Conservation (phyloP, 2,113 vertebrate species). For the Amblyopsis rosae region DNA sequence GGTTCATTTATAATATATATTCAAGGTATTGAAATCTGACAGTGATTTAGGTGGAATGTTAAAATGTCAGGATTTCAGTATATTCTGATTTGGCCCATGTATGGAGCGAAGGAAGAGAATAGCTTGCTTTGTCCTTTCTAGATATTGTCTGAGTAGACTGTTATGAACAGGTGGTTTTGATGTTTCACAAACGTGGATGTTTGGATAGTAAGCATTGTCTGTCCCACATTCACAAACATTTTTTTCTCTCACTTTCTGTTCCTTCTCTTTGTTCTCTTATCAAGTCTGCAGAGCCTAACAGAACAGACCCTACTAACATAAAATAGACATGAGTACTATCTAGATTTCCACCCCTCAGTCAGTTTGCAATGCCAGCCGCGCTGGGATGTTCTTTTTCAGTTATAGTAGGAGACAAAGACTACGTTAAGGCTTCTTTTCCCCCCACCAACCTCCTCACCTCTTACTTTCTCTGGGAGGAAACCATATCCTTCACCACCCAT, state of each 20-base stretch:
- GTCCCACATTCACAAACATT: neutral
- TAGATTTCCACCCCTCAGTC: conserved; percentile 7
- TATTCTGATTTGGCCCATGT: neutral
- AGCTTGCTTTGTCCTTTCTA: conserved; percentile 32
- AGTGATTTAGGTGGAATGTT: neutral
- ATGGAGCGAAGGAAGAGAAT: neutral
- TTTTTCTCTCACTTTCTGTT: conserved; percentile 23
- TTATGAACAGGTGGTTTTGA: conserved; percentile 33
- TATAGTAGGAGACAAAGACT: conserved; percentile 1
- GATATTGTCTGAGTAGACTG: conserved; percentile 21
- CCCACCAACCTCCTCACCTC: conserved; percentile 20
- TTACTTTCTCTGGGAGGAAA: conserved; percentile 32
- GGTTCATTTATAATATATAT: neutral
- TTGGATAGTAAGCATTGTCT: conserved; percentile 21
- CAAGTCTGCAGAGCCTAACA: conserved; percentile 36
- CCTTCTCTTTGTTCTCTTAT: conserved; percentile 20
- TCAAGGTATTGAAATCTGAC: neutral
- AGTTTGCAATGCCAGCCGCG: conserved; percentile 27
- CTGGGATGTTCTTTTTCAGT: conserved; percentile 37
- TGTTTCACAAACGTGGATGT: conserved; percentile 37
- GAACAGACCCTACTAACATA: conserved; percentile 33
- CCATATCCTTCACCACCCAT: conserved; percentile 20
- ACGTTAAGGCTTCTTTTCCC: neutral
- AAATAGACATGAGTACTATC: conserved; percentile 15
- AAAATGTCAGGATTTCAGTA: neutral